Base-by-base conservation (phyloP, 1,140 invertebrate species). In the Zaprionus tsacasi region DNA sequence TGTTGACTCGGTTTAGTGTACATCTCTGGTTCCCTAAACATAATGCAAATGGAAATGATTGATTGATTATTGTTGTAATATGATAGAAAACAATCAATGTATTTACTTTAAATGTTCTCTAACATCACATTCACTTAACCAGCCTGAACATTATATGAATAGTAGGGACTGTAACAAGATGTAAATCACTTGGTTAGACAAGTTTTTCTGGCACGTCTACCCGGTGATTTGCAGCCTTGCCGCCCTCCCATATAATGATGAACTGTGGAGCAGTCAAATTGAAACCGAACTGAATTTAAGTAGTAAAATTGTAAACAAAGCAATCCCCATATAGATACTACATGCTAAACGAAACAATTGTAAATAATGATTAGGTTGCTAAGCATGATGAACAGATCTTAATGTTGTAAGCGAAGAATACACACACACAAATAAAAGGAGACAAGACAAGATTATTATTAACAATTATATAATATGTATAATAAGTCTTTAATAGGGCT, bases 261-360 rank as follows among this genome's bases (percentile, higher is more conserved):
- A 45, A 40, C 38, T 13, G 38, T n/a, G 38, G 50, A 65, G 45
- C 36, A 65, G 33, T 15, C 45, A 56, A 85, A 79, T 52, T 74
- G 54, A 82, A 86, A 88, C 70, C 80, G 79, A 88, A 70, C 83
- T 75, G 65, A 79, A 88, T 58, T 74, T 88, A 88, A 88, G 85
- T 89, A 88, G 85, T 59, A 68, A 87, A 87, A 72, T 78, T 70
- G 50, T 81, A 72, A 73, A 78, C 59, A 57, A 66, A 80, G 74
- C 77, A 78, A 74, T 74, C 17, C 61, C 35, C 35, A 45, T 45
- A 58, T 1, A 40, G 21, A 36, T 30, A 21, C 6, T n/a, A 27
- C 17, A n/a, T 25, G 6, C 27, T 30, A 36, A 25, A 27, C 17
- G 57, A 59, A 38, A 59, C 36, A 71, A 78, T 50, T 87, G 83